Conservation (phyloP, 1,140 invertebrate species). For the Pseudomyrmex flavicornis region DNA sequence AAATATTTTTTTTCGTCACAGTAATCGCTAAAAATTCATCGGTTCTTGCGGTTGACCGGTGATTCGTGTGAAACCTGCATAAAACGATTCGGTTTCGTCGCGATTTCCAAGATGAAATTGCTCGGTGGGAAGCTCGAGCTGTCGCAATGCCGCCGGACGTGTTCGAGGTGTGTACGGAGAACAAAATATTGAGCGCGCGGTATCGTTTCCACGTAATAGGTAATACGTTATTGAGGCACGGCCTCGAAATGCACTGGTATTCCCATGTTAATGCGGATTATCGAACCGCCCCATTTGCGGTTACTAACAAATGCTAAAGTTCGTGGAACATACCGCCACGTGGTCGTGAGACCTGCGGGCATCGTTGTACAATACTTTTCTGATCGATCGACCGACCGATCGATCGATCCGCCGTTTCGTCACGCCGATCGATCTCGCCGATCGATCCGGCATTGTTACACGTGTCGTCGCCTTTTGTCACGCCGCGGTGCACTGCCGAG, state of each 20-base stretch:
- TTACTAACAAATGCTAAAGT: constrained; percentile 60
- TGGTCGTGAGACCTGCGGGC: constrained; percentile 47
- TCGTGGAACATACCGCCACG: constrained; percentile 46
- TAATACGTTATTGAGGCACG: constrained; percentile 57
- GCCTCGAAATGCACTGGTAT: constrained; percentile 49
- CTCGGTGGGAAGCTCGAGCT: constrained; percentile 32
- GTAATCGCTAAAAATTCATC: background rate
- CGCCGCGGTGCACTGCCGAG: background rate
- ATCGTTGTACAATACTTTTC: constrained; percentile 50
- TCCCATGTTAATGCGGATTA: constrained; percentile 57
- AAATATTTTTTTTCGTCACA: background rate
- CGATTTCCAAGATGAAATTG: constrained; percentile 42
- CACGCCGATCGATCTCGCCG: constrained; percentile 48
- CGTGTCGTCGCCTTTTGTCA: constrained; percentile 50
- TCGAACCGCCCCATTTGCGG: constrained; percentile 30
- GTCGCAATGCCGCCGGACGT: constrained; percentile 50
- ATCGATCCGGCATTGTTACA: constrained; percentile 55
- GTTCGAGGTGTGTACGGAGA: constrained; percentile 42
- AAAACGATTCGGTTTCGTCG: constrained; percentile 21
- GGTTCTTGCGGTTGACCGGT: background rate
- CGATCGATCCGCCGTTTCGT: constrained; percentile 37
- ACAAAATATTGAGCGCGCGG: constrained; percentile 33
- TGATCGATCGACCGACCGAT: constrained; percentile 41
- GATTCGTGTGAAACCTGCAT: constrained; percentile 9
- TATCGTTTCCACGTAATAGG: constrained; percentile 59